Conservation (phyloP, 2,888 invertebrate genomes). For the Hydriomena furcata region DNA sequence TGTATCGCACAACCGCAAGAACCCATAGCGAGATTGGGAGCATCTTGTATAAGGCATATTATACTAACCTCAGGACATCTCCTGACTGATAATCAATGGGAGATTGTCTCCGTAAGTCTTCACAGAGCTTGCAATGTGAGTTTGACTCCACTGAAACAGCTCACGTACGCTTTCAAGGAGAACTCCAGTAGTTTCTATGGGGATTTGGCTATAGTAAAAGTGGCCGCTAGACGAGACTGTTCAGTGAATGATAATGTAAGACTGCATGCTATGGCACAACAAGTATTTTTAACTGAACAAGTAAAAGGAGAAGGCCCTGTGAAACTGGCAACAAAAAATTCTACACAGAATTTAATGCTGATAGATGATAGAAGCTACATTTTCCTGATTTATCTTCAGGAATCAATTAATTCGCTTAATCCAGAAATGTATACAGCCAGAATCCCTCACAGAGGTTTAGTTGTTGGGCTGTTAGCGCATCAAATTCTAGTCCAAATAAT, state of each 20-base stretch:
- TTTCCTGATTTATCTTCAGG: slow-evolving; percentile 92
- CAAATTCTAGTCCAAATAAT: slow-evolving; percentile 96
- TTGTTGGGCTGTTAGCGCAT: slow-evolving; percentile 95
- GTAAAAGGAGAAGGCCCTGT: slow-evolving; percentile 61
- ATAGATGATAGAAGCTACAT: slow-evolving; percentile 94
- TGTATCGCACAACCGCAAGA: slow-evolving; percentile 96
- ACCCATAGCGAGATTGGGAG: slow-evolving; percentile 94
- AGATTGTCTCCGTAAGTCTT: slow-evolving; percentile 91
- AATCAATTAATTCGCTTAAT: slow-evolving; percentile 87
- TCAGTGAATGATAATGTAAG: slow-evolving; percentile 92
- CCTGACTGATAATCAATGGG: slow-evolving; percentile 93
- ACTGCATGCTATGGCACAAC: slow-evolving; percentile 94
- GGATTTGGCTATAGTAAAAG: slow-evolving; percentile 95
- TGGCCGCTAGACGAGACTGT: slow-evolving; percentile 95
- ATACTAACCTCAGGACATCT: slow-evolving; percentile 93
- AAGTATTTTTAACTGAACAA: slow-evolving; percentile 89
- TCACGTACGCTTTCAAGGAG: slow-evolving; percentile 94
- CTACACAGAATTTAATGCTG: slow-evolving; percentile 75
- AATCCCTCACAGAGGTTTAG: slow-evolving; percentile 93
- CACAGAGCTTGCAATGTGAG: slow-evolving; percentile 94
- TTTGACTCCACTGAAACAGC: slow-evolving; percentile 92
- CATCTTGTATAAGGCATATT: slow-evolving; percentile 94
- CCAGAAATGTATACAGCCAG: slow-evolving; percentile 91
- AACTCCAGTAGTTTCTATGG: slow-evolving; percentile 98
- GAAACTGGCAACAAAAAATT: slow-evolving; percentile 65